Base-by-base conservation (phyloP, 2,113 vertebrate species). In the Ahaetulla prasina region DNA sequence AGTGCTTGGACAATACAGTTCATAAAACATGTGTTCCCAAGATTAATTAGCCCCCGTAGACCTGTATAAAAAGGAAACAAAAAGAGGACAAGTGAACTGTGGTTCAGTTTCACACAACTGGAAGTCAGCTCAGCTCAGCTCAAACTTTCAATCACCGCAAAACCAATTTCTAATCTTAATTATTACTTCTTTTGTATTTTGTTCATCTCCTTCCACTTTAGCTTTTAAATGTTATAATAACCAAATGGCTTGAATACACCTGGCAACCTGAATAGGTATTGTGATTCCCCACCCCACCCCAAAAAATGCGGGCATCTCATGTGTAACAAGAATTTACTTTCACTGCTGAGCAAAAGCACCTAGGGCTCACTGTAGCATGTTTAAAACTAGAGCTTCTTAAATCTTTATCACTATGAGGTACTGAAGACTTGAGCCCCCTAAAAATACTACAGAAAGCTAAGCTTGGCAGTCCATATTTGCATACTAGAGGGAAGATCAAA, bases 1-100 rank as follows among this genome's bases (percentile, higher is more conserved):
- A 99, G 98, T 89, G 99, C 99, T 98, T 99, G 99, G 92, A 99
- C 99, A 87, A 99, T 99, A 97, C 99, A 99, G 98, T 99, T 99
- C 99, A 99, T 99, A 98, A 99, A 99, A 98, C 99, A 99, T 0
- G 99, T 99, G 98, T 99, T 99, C 95, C 99, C 99, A 93, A 99
- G 98, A 98, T 99, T 99, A 97, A 99, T 99, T 95, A 99, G 98
- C 96, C 99, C 99, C 93, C 99, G 98, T 96, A 99, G 98, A 98
- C 99, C 99, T 99, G 97, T 85, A 92, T 89, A 91, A 94, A 89
- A 90, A 92, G 90, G 93, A 95, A 87, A 95, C 74, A 94, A 93
- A 94, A 89, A 39, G 94, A 92, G 52, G 63, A 91, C 11, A 55
- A 95, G 93, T 8, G 35, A 22, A 96, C 92, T 90, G 63, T 94